Percentiles rank a stretch among this genome's conserved stretches.
Evolutionary conservation across 2,113 vertebrate species (phyloP).

Genomic region (Anhinga rufa): DNA sequence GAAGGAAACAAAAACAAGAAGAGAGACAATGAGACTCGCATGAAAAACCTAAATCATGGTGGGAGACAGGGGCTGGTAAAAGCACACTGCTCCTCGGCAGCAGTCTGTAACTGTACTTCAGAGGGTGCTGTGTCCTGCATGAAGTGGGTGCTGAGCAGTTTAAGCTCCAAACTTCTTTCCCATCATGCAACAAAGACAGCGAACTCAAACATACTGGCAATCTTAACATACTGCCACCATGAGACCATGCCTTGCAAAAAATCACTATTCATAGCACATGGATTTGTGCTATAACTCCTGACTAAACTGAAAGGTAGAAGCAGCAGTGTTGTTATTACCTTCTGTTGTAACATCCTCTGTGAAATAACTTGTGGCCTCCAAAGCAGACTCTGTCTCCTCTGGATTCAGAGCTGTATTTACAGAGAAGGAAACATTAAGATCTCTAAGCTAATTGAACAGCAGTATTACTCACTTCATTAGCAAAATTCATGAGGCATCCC

Average conservation of each 20-base stretch:
- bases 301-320: background rate
- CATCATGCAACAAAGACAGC: background rate
- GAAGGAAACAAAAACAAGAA: conserved; percentile 47
- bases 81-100: background rate
- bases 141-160: background rate
- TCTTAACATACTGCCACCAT: background rate
- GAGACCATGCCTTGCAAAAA: background rate
- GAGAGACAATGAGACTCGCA: conserved; percentile 34
- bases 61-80: background rate
- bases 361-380: conserved; percentile 90
- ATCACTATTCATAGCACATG: background rate
- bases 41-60: background rate
- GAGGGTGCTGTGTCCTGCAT: background rate
- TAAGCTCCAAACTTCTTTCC: background rate
- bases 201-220: background rate
- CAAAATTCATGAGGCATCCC: background rate
- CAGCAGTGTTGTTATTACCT: conserved; percentile 72
- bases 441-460: background rate
- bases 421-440: background rate
- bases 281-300: background rate
- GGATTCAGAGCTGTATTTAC: conserved; percentile 80
- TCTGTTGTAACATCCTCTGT: conserved; percentile 78
- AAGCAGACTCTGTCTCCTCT: conserved; percentile 91
- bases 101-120: background rate
- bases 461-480: background rate